Conservation (phyloP, 2,888 invertebrate genomes). For the Sabatieria punctata region DNA sequence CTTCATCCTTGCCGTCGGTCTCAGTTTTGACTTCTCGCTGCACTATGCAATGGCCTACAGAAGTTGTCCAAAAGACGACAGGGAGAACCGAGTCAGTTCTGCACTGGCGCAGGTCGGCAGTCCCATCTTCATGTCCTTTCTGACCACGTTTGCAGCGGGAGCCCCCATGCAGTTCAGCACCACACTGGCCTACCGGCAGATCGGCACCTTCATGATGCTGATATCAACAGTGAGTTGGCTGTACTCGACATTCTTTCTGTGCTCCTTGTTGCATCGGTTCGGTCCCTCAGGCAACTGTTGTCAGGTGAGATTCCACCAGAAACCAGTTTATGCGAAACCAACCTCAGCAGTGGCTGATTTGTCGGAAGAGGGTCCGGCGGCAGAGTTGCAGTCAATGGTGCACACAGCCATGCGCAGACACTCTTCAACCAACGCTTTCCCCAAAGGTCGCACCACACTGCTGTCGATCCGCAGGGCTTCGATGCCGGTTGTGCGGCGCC, state of each 20-base stretch:
- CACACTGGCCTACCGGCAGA: slow-evolving; percentile 75
- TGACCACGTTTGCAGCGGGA: slow-evolving; percentile 74
- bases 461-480: too few relatives aligned
- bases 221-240: slow-evolving; percentile 77
- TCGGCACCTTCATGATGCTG: slow-evolving; percentile 68
- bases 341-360: too few relatives aligned
- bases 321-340: too few relatives aligned
- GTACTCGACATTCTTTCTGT: slow-evolving; percentile 38
- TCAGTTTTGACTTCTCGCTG: slow-evolving; percentile 79
- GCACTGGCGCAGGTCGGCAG: slow-evolving; percentile 48
- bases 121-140: slow-evolving; percentile 66
- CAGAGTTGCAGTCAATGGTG: too few relatives aligned
- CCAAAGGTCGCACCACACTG: too few relatives aligned
- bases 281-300: slow-evolving; percentile 9
- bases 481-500: too few relatives aligned
- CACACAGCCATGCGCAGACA: too few relatives aligned
- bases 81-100: slow-evolving; percentile 23
- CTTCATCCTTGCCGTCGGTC: slow-evolving; percentile 74
- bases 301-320: too few relatives aligned
- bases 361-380: too few relatives aligned
- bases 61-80: not conserved
- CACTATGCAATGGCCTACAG: slow-evolving; percentile 60
- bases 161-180: slow-evolving; percentile 67
- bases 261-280: slow-evolving; percentile 16
- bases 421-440: too few relatives aligned